Conservation (phyloP, 2,888 invertebrate species). For the Ceramica pisi region DNA sequence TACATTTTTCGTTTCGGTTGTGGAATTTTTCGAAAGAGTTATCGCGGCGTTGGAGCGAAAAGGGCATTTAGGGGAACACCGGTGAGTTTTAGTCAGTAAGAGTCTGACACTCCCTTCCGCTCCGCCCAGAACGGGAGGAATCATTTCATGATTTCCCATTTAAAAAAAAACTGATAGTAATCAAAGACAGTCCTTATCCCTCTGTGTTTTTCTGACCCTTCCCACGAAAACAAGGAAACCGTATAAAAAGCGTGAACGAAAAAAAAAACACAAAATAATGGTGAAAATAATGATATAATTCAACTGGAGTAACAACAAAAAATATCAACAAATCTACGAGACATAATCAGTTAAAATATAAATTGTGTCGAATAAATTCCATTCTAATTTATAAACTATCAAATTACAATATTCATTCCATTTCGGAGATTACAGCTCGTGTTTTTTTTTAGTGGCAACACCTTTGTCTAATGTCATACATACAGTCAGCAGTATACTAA, state of each 20-base stretch:
- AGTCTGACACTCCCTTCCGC: too few species aligned
- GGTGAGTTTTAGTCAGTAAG: too few species aligned
- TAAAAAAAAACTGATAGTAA: too few species aligned
- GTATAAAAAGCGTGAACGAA: background rate
- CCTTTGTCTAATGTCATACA: background rate
- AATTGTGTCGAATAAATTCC: slow-evolving; percentile 38
- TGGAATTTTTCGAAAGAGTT: too few species aligned
- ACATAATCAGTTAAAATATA: slow-evolving; percentile 47
- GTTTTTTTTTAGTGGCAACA: background rate
- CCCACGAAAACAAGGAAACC: background rate
- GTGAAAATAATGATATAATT: slow-evolving; percentile 62
- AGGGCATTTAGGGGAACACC: too few species aligned
- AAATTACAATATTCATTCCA: slow-evolving; percentile 37
- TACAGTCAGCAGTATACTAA: too few species aligned
- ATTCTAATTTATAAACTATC: slow-evolving; percentile 42
- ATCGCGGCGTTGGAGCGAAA: too few species aligned
- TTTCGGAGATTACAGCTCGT: slow-evolving; percentile 31
- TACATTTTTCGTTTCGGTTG: too few species aligned
- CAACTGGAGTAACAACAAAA: slow-evolving; percentile 56
- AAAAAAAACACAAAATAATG: slow-evolving; percentile 49
- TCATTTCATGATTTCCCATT: too few species aligned
- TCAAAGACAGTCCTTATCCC: too few species aligned
- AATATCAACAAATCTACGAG: slow-evolving; percentile 58
- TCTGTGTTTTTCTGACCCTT: background rate
- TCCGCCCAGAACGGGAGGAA: too few species aligned